Percentiles rank a stretch among this genome's conserved stretches.
Conservation (phyloP, 1,140 invertebrate species). For the Cherax destructor region DNA sequence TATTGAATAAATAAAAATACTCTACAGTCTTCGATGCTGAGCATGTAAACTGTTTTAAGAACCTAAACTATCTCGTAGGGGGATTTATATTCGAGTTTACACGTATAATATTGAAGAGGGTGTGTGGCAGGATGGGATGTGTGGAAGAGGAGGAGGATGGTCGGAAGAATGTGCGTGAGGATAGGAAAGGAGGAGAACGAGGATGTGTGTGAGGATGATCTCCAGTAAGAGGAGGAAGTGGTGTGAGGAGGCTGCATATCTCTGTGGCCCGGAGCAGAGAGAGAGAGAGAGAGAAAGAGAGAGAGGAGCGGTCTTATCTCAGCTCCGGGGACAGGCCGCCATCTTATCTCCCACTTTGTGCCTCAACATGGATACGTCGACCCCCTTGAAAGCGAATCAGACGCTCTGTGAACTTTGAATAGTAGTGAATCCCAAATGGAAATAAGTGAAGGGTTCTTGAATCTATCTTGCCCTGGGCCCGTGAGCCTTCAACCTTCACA, state of each 20-base stretch:
- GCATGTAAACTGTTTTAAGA: too few relatives aligned
- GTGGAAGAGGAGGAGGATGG: background rate
- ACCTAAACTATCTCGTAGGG: too few relatives aligned
- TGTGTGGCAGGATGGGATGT: background rate
- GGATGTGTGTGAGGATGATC: background rate
- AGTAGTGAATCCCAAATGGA: conserved; percentile 60
- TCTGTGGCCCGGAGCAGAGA: background rate
- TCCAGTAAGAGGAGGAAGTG: background rate
- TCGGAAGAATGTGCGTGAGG: background rate
- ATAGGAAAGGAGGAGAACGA: background rate
- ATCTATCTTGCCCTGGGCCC: conserved; percentile 40
- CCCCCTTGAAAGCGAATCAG: conserved; percentile 61
- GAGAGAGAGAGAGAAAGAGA: too few relatives aligned
- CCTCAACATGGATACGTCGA: conserved; percentile 55
- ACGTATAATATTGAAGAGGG: background rate
- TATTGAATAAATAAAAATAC: too few relatives aligned
- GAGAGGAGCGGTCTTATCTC: background rate
- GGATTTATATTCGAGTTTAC: too few relatives aligned
- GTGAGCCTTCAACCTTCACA: background rate
- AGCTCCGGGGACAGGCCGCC: background rate
- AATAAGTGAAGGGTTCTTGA: conserved; percentile 59
- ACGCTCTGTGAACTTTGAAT: conserved; percentile 54
- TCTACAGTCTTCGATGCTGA: too few relatives aligned
- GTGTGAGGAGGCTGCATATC: background rate
- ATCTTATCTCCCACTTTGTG: conserved; percentile 63